A percentile compares a stretch with the other conserved stretches of the same genome.
Conservation (phyloP, 2,888 invertebrate genomes). For the Anagyrus pseudococci region DNA sequence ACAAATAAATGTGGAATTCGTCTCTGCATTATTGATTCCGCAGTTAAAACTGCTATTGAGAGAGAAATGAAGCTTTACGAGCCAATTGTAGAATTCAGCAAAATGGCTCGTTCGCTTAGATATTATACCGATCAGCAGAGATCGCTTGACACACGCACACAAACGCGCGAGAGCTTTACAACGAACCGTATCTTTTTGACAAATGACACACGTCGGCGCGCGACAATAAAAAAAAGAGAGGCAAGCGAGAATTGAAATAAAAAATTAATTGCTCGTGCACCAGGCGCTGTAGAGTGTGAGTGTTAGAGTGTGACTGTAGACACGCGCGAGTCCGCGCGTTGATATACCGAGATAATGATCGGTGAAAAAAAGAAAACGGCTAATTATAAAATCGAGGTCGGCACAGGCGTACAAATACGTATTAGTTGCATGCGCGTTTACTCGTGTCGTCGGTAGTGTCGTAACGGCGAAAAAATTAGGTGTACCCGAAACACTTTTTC, state of each 20-base stretch:
- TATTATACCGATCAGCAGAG: not conserved
- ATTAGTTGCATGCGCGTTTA: not conserved
- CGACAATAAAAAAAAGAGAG: too few species aligned
- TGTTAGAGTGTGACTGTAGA: too few species aligned
- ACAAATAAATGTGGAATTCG: constrained; percentile 20
- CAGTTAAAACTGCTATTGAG: constrained; percentile 1
- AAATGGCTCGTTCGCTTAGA: not conserved
- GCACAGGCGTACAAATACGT: constrained; percentile 4
- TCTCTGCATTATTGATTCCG: constrained; percentile 17
- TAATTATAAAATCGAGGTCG: constrained; percentile 32
- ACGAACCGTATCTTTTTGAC: too few species aligned
- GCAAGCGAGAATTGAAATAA: too few species aligned
- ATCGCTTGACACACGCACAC: too few species aligned
- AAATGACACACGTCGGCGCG: too few species aligned
- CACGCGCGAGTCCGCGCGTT: too few species aligned
- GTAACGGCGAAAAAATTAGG: constrained; percentile 20
- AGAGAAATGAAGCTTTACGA: too few species aligned
- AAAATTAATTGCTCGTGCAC: constrained; percentile 19
- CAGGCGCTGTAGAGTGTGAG: not conserved
- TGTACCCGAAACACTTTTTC: constrained; percentile 7
- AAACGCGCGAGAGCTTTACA: too few species aligned
- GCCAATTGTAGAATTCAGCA: not conserved
- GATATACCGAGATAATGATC: constrained; percentile 15
- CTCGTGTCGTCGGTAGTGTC: constrained; percentile 9
- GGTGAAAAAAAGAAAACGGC: constrained; percentile 3